Evolutionary conservation across 2,797 vertebrate species (phyloP).

Genomic region (Intellagama lesueurii): DNA sequence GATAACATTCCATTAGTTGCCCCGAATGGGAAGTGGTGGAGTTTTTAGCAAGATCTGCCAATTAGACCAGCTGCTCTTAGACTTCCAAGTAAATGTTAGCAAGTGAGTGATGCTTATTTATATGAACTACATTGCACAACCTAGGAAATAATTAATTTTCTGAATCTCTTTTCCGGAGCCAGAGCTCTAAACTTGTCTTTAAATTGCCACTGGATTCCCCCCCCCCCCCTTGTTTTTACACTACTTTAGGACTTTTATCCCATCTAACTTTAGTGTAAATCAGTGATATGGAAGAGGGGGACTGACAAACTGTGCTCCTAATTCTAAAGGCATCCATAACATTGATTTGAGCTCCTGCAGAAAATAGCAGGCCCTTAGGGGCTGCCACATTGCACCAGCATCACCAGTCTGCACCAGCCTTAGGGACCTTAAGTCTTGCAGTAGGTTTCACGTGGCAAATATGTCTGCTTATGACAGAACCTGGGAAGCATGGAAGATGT

Average conservation of each 20-base stretch:
- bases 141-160: background rate
- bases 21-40: constrained; percentile 40
- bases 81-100: constrained; percentile 22
- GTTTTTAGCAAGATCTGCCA: constrained; percentile 24
- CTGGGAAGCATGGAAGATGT: too few relatives aligned
- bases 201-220: background rate
- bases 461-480: too few relatives aligned
- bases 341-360: too few relatives aligned
- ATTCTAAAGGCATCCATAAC: too few relatives aligned
- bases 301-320: background rate
- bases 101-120: background rate
- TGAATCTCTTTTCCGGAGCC: constrained; percentile 36
- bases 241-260: too few relatives aligned
- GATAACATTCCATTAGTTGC: constrained; percentile 30
- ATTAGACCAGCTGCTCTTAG: constrained; percentile 17
- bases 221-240: background rate
- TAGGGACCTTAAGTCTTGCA: too few relatives aligned
- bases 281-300: background rate
- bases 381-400: too few relatives aligned
- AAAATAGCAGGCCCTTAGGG: too few relatives aligned
- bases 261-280: background rate
- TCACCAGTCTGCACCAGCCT: too few relatives aligned
- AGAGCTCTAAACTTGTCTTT: background rate
- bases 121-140: constrained; percentile 39
- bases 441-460: too few relatives aligned